A percentile compares a stretch with the other conserved stretches of the same genome.
phyloP scores from a whole-genome alignment of 2,888 invertebrate genomes.

The Megaustenia siamemsis region DNA sequence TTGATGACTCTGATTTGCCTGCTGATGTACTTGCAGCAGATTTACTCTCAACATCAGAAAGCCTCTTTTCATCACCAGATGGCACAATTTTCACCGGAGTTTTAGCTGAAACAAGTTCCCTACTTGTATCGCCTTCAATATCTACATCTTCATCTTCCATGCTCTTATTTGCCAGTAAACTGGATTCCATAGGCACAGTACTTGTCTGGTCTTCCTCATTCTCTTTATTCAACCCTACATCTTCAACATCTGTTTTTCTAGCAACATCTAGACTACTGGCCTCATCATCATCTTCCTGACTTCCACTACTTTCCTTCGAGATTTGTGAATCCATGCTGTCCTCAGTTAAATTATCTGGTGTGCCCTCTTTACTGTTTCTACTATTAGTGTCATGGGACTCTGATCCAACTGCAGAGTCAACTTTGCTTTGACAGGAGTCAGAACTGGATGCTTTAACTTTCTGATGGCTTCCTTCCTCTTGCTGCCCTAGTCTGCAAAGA shows the following conservation, averaged over 20 bases:
- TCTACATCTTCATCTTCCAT: conserved; percentile 69
- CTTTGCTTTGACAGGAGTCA: neutral
- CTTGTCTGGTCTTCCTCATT: conserved; percentile 49
- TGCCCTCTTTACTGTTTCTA: conserved; percentile 47
- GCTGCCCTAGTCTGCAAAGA: conserved; percentile 53
- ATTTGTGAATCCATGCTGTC: conserved; percentile 52
- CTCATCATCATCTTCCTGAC: conserved; percentile 58
- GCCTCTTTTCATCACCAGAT: conserved; percentile 12
- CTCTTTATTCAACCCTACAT: conserved; percentile 56
- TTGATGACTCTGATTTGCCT: conserved; percentile 33
- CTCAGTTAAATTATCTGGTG: conserved; percentile 44
- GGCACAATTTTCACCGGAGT: conserved; percentile 8
- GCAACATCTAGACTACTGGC: conserved; percentile 54
- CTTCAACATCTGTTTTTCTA: conserved; percentile 54
- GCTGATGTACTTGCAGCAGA: conserved; percentile 31
- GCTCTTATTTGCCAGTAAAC: conserved; percentile 53
- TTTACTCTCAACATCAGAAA: neutral
- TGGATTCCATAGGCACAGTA: conserved; percentile 13
- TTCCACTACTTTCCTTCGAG: conserved; percentile 34
- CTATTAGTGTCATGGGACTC: neutral
- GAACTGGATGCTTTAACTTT: neutral
- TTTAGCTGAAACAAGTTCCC: conserved; percentile 46
- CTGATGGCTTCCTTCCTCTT: neutral
- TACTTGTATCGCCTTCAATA: conserved; percentile 65
- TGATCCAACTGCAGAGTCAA: conserved; percentile 32